A percentile compares a stretch with the other conserved stretches of the same genome.
These are phyloP conservation scores for Hippocampus barbouri DNA, from an alignment of 2,113 vertebrate species.

Conservation along the genomic window DNA sequence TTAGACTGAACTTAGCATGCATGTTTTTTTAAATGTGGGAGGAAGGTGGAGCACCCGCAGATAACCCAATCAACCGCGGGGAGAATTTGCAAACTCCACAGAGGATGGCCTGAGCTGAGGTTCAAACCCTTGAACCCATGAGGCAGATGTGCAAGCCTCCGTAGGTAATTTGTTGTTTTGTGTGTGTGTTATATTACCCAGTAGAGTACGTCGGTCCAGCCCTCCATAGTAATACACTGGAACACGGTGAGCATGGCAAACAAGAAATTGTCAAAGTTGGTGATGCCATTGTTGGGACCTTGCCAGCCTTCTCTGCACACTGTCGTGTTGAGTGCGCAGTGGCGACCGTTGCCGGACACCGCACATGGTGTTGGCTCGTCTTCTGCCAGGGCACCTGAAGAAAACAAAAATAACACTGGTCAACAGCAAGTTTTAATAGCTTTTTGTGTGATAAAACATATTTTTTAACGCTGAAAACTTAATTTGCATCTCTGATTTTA, in stretches of 20 bases:
- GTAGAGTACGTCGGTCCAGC: conserved; percentile 97
- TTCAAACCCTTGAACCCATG: neutral
- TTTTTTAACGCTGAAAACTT: too few species aligned
- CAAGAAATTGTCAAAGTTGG: conserved; percentile 97
- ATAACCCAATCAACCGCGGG: too few species aligned
- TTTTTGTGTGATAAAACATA: too few species aligned
- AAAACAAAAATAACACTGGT: too few species aligned
- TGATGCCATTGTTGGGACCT: conserved; percentile 96
- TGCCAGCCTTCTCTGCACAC: conserved; percentile 90
- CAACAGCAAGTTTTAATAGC: too few species aligned
- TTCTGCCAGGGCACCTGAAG: conserved; percentile 82
- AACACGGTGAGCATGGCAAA: conserved; percentile 99
- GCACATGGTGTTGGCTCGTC: conserved; percentile 92
- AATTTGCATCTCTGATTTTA: too few species aligned
- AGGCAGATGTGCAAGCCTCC: neutral
- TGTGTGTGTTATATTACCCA: conserved; percentile 77
- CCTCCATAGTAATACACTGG: conserved; percentile 99
- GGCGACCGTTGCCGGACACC: conserved; percentile 90
- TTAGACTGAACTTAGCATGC: neutral
- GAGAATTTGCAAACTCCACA: neutral
- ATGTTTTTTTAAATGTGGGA: neutral
- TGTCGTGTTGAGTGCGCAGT: conserved; percentile 84
- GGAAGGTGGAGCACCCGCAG: neutral
- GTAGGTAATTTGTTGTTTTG: neutral
- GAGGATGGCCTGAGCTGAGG: neutral